A percentile compares a stretch with the other conserved stretches of the same genome.
These are phyloP conservation scores for Xyrauchen texanus DNA, from an alignment of 2,113 vertebrate genomes.

Conservation along the genomic window DNA sequence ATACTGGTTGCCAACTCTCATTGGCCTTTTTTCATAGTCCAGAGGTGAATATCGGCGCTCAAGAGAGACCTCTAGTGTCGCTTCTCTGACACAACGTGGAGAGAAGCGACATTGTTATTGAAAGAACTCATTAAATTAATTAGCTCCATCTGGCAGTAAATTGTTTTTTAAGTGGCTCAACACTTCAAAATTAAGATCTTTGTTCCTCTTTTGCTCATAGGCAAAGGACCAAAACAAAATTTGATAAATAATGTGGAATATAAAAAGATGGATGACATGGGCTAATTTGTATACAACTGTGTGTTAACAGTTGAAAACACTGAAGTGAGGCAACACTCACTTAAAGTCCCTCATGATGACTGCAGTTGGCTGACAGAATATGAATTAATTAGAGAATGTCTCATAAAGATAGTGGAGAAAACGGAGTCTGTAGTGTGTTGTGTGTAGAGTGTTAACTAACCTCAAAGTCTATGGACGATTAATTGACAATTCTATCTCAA, in stretches of 20 bases:
- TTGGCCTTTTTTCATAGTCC: no score
- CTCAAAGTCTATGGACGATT: neutral
- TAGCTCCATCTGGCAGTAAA: no score
- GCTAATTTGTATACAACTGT: neutral
- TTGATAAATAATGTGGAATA: neutral
- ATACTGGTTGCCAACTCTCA: no score
- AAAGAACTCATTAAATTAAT: no score
- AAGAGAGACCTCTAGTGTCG: no score
- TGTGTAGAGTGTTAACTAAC: neutral
- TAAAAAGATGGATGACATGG: neutral
- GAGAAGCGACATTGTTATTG: no score
- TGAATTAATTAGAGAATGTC: slow-evolving; percentile 22
- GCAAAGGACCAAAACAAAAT: neutral
- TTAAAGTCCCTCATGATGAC: neutral
- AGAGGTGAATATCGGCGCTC: no score
- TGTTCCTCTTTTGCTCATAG: neutral
- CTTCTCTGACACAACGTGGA: no score
- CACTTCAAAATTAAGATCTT: no score
- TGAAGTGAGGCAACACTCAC: neutral
- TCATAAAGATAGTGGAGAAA: neutral
- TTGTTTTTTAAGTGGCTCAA: no score
- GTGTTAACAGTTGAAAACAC: neutral
- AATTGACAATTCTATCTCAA: neutral
- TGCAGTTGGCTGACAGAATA: neutral
- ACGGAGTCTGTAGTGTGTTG: neutral